Percentiles rank a stretch among this genome's conserved stretches.
Evolutionary conservation across 2,888 invertebrate species (phyloP).

Genomic region (Danaus chrysippus): DNA sequence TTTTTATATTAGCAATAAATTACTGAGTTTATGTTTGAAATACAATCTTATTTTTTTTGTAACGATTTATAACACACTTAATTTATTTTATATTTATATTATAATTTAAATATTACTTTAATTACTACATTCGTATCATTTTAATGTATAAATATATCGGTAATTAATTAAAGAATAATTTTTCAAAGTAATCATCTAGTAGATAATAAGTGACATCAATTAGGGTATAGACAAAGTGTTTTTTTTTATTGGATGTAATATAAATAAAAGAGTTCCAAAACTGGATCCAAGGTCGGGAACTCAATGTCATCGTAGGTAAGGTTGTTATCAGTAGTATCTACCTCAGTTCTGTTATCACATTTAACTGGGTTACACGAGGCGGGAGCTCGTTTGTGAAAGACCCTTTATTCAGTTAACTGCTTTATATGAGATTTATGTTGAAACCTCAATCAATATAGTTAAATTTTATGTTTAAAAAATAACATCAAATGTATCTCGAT

Average conservation of each 20-base stretch:
- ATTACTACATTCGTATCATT: too few species aligned
- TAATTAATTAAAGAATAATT: too few species aligned
- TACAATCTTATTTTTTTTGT: background rate
- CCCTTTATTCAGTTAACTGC: slow-evolving; percentile 12
- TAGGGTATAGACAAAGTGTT: background rate
- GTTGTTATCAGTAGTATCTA: slow-evolving; percentile 61
- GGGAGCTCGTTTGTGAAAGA: slow-evolving; percentile 19
- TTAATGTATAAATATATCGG: too few species aligned
- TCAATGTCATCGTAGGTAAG: slow-evolving; percentile 67
- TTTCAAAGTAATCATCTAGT: too few species aligned
- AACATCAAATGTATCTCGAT: background rate
- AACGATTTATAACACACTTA: too few species aligned
- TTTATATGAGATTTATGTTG: slow-evolving; percentile 2
- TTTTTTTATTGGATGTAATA: background rate
- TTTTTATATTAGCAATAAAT: slow-evolving; percentile 23
- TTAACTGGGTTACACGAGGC: slow-evolving; percentile 59
- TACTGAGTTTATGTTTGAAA: slow-evolving; percentile 1
- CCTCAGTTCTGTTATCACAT: slow-evolving; percentile 64
- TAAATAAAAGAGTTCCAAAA: slow-evolving; percentile 18
- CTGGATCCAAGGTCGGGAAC: slow-evolving; percentile 50
- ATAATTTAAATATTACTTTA: too few species aligned
- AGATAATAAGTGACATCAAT: background rate
- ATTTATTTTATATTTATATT: too few species aligned
- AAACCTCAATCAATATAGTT: background rate
- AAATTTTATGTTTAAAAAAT: background rate